These are phyloP conservation scores for Pygoscelis antarcticus DNA, from an alignment of 2,113 vertebrate genomes.

Conservation along the genomic window DNA sequence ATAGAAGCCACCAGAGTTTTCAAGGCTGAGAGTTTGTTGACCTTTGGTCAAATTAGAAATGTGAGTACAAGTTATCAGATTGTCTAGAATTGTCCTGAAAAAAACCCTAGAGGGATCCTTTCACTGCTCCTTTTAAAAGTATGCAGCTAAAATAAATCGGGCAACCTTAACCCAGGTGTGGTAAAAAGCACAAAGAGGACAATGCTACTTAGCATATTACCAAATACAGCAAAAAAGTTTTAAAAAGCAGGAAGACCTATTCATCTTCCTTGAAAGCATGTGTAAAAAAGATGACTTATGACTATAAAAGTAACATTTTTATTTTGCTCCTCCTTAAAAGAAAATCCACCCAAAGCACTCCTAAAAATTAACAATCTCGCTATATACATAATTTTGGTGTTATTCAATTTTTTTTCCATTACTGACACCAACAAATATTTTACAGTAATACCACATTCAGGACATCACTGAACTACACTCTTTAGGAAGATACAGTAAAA, in stretches of 20 bases:
- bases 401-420: background rate
- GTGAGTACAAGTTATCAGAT: background rate
- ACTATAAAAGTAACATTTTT: background rate
- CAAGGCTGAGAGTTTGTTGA: background rate
- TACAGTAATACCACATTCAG: background rate
- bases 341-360: background rate
- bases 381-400: fast-evolving
- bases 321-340: background rate
- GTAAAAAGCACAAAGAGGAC: background rate
- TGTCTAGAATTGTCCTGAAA: background rate
- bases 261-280: background rate
- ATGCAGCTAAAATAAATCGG: background rate
- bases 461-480: background rate
- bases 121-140: background rate
- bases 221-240: background rate
- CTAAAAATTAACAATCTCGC: background rate
- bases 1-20: background rate
- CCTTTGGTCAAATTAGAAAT: background rate
- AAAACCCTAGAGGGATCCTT: background rate
- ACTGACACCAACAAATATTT: background rate
- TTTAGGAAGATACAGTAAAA: background rate
- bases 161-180: background rate
- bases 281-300: background rate
- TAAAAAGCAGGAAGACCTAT: background rate
- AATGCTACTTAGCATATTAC: background rate